phyloP scores from a whole-genome alignment of 2,888 invertebrate species.

The Allolobophora icterica region DNA sequence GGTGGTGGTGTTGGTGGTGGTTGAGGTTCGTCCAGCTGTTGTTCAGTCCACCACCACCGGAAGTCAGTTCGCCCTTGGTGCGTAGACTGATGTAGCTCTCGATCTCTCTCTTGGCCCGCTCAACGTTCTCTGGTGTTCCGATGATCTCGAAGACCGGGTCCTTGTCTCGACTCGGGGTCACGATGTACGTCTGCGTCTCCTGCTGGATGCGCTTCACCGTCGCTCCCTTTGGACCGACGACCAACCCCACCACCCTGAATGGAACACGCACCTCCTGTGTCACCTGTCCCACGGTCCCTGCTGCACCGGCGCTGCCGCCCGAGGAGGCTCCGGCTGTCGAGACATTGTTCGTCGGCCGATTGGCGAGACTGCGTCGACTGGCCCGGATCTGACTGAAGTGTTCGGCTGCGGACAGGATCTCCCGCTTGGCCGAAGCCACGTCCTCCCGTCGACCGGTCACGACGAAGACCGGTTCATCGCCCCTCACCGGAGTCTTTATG shows the following conservation, averaged over 20 bases:
- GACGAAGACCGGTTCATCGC: slow-evolving; percentile 98
- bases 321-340: not conserved
- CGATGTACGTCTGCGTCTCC: slow-evolving; percentile 97
- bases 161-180: slow-evolving; percentile 96
- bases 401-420: slow-evolving; percentile 96
- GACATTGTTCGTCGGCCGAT: not conserved
- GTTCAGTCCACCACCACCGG: not conserved
- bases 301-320: slow-evolving; percentile 63
- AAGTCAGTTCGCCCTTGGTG: slow-evolving; percentile 72
- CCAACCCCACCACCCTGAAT: slow-evolving; percentile 96
- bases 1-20: not conserved
- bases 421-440: slow-evolving; percentile 93
- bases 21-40: slow-evolving; percentile 24
- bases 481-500: slow-evolving; percentile 96
- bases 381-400: slow-evolving; percentile 91
- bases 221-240: slow-evolving; percentile 98
- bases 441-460: slow-evolving; percentile 98
- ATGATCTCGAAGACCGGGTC: slow-evolving; percentile 99
- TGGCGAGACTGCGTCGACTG: slow-evolving; percentile 52
- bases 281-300: slow-evolving; percentile 72
- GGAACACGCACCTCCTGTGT: slow-evolving; percentile 94
- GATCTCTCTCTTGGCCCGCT: slow-evolving; percentile 92
- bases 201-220: slow-evolving; percentile 99
- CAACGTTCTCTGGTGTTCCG: slow-evolving; percentile 94
- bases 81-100: slow-evolving; percentile 95